Base-by-base conservation (phyloP, 2,113 vertebrate genomes). In the Telmatochromis sp. region DNA sequence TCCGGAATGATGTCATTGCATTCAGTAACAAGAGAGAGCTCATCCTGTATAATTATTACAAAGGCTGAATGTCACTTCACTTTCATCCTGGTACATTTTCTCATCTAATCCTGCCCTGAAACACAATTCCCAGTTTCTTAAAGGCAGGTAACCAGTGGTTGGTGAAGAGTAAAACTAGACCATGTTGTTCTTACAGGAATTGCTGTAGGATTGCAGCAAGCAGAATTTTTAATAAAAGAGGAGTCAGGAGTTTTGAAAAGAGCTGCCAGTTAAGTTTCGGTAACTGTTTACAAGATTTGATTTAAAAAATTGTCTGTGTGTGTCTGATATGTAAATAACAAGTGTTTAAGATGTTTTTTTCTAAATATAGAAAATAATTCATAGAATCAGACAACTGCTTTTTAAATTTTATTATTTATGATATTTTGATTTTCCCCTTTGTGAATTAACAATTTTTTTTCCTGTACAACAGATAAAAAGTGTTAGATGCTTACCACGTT, bases 241-340 rank as follows among this genome's bases (percentile, higher is more conserved):
- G 37, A 73, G 37, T 73, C 21, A 23, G 37, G 37, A 15, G n/a
- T 26, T 42, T 6, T 42, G 65, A 42, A 71, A 71, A 71, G 35
- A 42, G 65, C 65, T 71, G n/a, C 35, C 35, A 42, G 13, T 71
- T 42, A 15, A 42, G 5, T 9, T 71, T 42, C 5, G 1, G 12
- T 71, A 42, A 26, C 65, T 14, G 35, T 71, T 71, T 71, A 14
- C 12, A 14, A 68, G 19, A 9, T 3, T 68, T 68, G 0, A 68
- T 68, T 68, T 0, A 0, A 9, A 68, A 40, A 4, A n/a, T 14
- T 71, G 37, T 71, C n/a, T 23, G n/a, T 71, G 11, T 68, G 63
- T 23, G 7, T 71, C 35, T 40, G 33, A 68, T 40, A 21, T 68
- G 65, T 71, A 71, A 42, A 71, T 0, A 73, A 17, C 21, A 47